Evolutionary conservation across 2,113 vertebrate species (phyloP).

Genomic region (Oxygymnocypris stewartii): DNA sequence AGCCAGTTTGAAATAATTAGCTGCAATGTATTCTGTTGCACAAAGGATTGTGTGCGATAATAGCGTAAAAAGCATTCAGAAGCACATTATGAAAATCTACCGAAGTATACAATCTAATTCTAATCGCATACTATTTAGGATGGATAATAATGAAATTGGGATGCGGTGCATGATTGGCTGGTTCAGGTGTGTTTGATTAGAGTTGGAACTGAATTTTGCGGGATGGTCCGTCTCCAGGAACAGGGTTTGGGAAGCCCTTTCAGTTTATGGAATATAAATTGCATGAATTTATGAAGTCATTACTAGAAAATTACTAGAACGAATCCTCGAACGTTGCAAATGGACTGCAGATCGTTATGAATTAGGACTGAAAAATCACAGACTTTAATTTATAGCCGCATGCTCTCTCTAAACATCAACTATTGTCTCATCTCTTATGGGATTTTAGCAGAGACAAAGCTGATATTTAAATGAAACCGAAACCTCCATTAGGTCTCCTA

Average conservation of each 20-base stretch:
- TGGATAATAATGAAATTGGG: neutral
- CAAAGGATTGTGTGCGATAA: neutral
- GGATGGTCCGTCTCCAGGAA: neutral
- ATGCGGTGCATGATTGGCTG: neutral
- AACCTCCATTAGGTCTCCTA: neutral
- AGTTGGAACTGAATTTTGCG: neutral
- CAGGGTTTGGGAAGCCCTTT: neutral
- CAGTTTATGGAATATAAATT: slow-evolving; percentile 17
- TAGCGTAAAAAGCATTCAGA: neutral
- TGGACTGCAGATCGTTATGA: neutral
- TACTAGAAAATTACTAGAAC: neutral
- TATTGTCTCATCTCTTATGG: neutral
- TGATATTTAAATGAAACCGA: neutral
- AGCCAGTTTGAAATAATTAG: neutral
- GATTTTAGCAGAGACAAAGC: neutral
- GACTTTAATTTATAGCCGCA: neutral
- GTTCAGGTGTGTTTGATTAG: slow-evolving; percentile 21
- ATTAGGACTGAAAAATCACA: neutral
- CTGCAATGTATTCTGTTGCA: neutral
- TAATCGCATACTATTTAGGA: neutral
- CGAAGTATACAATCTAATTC: neutral
- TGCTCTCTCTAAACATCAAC: neutral
- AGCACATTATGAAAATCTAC: neutral
- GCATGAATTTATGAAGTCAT: slow-evolving; percentile 1
- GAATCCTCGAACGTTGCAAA: neutral